phyloP scores from a whole-genome alignment of 2,888 invertebrate species.

The Plebejus anna region DNA sequence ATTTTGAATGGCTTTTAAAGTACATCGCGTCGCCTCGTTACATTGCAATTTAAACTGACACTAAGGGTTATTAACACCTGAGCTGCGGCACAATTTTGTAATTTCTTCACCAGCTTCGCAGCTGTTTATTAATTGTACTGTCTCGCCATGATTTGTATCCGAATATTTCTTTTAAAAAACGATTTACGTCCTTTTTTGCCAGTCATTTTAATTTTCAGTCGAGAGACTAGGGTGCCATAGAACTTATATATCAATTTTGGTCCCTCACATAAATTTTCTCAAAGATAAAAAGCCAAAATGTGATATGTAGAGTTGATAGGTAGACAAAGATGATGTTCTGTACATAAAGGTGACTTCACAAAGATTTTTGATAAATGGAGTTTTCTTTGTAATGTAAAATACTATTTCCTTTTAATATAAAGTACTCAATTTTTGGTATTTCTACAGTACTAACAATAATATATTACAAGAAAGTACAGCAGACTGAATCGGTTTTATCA shows the following conservation, averaged over 20 bases:
- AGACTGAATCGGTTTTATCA: neutral
- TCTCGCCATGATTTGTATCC: too few species aligned
- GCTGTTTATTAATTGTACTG: too few species aligned
- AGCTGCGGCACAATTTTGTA: too few species aligned
- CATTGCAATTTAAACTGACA: too few species aligned
- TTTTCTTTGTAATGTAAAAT: neutral
- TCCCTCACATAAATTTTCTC: constrained; percentile 22
- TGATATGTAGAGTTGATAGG: constrained; percentile 10
- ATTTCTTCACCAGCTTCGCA: too few species aligned
- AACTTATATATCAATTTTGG: constrained; percentile 24
- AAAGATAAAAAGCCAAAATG: constrained; percentile 15
- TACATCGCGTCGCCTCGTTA: too few species aligned
- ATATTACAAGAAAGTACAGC: neutral
- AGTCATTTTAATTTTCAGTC: neutral
- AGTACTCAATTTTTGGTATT: neutral
- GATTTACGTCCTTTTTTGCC: neutral
- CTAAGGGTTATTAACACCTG: too few species aligned
- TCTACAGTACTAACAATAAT: neutral
- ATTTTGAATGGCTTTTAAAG: too few species aligned
- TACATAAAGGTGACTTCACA: neutral
- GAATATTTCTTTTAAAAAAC: neutral
- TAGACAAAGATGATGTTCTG: neutral
- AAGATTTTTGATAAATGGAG: neutral
- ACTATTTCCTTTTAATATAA: too few species aligned
- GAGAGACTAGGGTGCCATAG: constrained; percentile 17